Conservation (phyloP, 2,888 invertebrate species). For the Maniola hyperantus region DNA sequence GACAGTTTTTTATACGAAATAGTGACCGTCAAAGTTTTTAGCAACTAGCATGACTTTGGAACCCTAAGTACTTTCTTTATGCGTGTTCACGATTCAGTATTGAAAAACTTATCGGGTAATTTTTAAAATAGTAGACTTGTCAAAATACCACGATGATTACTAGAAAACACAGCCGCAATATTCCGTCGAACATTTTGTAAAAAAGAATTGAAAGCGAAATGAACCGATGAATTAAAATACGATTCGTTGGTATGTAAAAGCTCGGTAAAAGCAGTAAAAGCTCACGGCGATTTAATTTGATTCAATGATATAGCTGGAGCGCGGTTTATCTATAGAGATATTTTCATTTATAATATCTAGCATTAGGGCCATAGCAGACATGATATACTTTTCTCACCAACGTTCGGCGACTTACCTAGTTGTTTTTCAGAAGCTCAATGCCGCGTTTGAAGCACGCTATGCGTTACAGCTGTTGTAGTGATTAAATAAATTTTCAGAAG, state of each 20-base stretch:
- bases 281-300: conserved; percentile 6
- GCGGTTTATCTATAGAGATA: neutral
- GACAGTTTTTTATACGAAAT: no score
- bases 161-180: neutral
- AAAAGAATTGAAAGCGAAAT: conserved; percentile 6
- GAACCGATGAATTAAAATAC: conserved; percentile 3
- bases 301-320: neutral
- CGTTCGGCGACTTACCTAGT: no score
- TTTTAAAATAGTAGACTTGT: neutral
- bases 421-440: no score
- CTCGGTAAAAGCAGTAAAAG: neutral
- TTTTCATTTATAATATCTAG: neutral
- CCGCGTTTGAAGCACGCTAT: no score
- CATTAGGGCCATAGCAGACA: neutral
- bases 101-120: neutral
- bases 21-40: no score
- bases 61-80: no score
- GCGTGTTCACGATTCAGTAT: neutral
- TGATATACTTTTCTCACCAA: no score
- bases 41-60: no score
- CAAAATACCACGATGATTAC: neutral
- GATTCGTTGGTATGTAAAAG: conserved; percentile 7
- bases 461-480: no score
- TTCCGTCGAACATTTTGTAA: neutral
- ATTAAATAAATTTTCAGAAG: no score